These are phyloP conservation scores for Aythya baeri DNA, from an alignment of 2,113 vertebrate genomes.

Conservation along the genomic window DNA sequence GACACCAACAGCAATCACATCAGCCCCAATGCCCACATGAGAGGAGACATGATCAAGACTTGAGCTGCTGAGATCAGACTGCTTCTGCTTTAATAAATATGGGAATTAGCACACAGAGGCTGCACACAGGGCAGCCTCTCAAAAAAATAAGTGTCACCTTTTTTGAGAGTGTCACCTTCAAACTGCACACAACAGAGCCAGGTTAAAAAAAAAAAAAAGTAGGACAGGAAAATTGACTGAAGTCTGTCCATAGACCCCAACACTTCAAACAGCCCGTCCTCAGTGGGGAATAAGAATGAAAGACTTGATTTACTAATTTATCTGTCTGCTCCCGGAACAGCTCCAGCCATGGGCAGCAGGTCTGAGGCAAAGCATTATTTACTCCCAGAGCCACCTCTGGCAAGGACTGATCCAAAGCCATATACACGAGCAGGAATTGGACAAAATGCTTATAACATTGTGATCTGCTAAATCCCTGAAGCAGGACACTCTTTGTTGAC, in stretches of 20 bases:
- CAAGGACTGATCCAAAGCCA: background rate
- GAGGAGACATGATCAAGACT: background rate
- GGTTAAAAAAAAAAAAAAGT: background rate
- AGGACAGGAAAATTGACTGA: background rate
- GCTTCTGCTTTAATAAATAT: background rate
- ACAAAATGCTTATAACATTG: background rate
- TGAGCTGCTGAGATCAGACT: background rate
- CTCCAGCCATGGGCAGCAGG: background rate
- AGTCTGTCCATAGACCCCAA: background rate
- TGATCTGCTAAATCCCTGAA: background rate
- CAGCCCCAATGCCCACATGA: background rate
- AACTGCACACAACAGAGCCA: background rate
- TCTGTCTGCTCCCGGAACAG: background rate
- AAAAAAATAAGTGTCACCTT: background rate
- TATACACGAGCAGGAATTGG: background rate
- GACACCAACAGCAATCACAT: background rate
- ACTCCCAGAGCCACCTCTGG: background rate
- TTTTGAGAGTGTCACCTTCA: background rate
- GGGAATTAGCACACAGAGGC: background rate
- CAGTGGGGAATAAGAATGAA: too few relatives aligned
- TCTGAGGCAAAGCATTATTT: background rate
- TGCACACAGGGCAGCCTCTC: background rate
- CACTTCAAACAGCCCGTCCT: background rate
- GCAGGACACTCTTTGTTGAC: background rate
- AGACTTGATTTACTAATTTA: background rate